Evolutionary conservation across 2,797 vertebrate genomes (phyloP).

Genomic region (Chanos chanos): DNA sequence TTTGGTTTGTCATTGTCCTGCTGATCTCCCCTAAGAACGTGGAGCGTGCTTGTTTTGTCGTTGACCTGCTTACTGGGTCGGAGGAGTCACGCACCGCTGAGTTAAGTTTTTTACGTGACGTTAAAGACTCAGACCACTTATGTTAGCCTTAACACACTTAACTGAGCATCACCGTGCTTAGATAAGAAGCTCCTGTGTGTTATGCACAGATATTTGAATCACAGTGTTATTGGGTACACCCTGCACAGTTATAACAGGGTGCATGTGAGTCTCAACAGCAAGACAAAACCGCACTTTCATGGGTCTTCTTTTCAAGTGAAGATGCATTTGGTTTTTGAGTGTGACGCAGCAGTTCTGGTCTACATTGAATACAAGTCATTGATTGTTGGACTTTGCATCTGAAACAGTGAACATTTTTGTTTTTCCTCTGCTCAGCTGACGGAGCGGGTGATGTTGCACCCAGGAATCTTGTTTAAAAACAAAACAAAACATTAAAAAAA

Average conservation of each 20-base stretch:
- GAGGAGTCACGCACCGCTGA: slow-evolving; percentile 8
- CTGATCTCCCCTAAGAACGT: slow-evolving; percentile 8
- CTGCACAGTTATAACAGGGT: too few species aligned
- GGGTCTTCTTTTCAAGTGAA: too few species aligned
- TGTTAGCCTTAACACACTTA: background rate
- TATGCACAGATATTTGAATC: background rate
- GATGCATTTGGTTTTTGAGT: background rate
- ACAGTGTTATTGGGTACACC: background rate
- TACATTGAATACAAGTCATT: background rate
- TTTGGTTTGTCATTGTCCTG: slow-evolving; percentile 24
- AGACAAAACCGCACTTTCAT: too few species aligned
- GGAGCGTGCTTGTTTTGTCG: slow-evolving; percentile 1
- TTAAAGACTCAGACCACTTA: background rate
- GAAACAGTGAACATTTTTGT: background rate
- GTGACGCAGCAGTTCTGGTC: background rate
- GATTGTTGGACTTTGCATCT: background rate
- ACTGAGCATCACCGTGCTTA: background rate
- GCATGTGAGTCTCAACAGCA: too few species aligned
- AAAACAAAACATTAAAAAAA: background rate
- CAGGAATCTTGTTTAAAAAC: too few species aligned
- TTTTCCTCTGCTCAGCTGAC: slow-evolving; percentile 17
- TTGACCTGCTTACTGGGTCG: slow-evolving; percentile 10
- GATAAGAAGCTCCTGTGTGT: background rate
- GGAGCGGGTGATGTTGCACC: slow-evolving; percentile 19
- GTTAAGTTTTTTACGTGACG: slow-evolving; percentile 24